Base-by-base conservation (phyloP, 2,797 vertebrate genomes). In the Xerus rutilus region DNA sequence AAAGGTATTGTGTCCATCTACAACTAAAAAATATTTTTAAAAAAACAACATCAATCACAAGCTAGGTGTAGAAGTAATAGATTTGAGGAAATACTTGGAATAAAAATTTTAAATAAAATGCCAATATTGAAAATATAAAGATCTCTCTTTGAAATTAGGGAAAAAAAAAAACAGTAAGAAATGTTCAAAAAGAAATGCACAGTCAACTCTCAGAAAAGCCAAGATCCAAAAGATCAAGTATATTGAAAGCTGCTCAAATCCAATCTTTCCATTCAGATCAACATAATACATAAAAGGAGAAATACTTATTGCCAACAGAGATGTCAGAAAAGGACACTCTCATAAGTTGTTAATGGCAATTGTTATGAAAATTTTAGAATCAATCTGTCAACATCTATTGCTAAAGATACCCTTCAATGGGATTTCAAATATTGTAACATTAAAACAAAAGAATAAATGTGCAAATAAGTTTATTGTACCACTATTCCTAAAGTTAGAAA, bases 131-230 rank as follows among this genome's bases (percentile, higher is more conserved):
- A 43, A 57, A 59, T 45, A 32, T 20, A 69, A 20, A 73, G 39
- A 81, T 2, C 5, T 32, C 28, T 84, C 59, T n/a, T 43, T 78
- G n/a, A 87, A 86, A 82, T 1, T 17, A 20, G 32, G 28, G 43
- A n/a, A 49, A 92, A 96, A 72, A 87, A 52, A 89, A 93, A 72
- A 90, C 57, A 65, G 30, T 11, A n/a, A 35, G 81, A 94, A 82
- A 77, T 43, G 4, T 25, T 8, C 52, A 76, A 70, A 92, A 87
- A 86, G 2, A 73, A 69, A 52, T 62, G 52, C 79, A 74, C 28
- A 85, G 30, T 25, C 21, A 87, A 91, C 82, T 25, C 79, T 3
- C 65, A 78, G 17, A 83, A 91, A 86, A 86, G 14, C 64, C 70
- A 69, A 73, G 15, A 83, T 49, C 30, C 35, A 79, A 84, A 77